Evolutionary conservation across 2,797 vertebrate genomes (phyloP), one percentile per base, ranked within the genome.

Genomic region (Hydrolagus colliei): DNA sequence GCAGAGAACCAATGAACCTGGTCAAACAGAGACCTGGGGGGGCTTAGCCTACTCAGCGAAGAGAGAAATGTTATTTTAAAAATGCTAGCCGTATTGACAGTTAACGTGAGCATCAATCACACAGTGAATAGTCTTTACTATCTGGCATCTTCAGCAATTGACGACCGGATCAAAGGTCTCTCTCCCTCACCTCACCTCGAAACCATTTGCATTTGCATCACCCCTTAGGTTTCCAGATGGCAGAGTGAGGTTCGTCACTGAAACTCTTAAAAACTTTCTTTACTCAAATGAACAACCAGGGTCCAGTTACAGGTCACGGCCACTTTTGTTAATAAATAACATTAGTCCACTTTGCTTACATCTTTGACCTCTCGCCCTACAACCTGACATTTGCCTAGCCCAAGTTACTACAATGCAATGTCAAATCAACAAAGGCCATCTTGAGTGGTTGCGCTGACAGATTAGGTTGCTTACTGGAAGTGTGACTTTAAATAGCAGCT

Each of bases 171-270:
- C 87, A 89, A 88, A 89, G 65, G 88, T 78, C n/a, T 79, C 61
- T 85, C 88, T 90, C 88, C 87, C 90, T 90, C 89, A 89, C 27
- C 27, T 87, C 85, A 67, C 87, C 89, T 88, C 88, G 88, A 87
- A 88, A 84, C 86, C 87, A 16, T 13, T 59, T 87, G 41, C 41
- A 52, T 88, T 89, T 91, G 90, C 86, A 87, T 88, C 88, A 86
- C 86, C 87, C 87, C 86, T 88, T 87, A 87, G 85, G 86, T 16
- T 62, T 87, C 87, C 90, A 91, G 90, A 91, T 86, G 88, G 87
- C 78, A 41, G 35, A 73, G 22, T 32, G 52, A 35, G 16, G 35
- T 67, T 63, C 22, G 59, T 76, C 71, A 65, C 59, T 16, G 4
- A 14, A 73, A 16, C 77, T 73, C 65, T 27, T 22, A 16, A 80